Evolutionary conservation across 1,140 invertebrate species (phyloP).

Genomic region (Penaeus chinensis): DNA sequence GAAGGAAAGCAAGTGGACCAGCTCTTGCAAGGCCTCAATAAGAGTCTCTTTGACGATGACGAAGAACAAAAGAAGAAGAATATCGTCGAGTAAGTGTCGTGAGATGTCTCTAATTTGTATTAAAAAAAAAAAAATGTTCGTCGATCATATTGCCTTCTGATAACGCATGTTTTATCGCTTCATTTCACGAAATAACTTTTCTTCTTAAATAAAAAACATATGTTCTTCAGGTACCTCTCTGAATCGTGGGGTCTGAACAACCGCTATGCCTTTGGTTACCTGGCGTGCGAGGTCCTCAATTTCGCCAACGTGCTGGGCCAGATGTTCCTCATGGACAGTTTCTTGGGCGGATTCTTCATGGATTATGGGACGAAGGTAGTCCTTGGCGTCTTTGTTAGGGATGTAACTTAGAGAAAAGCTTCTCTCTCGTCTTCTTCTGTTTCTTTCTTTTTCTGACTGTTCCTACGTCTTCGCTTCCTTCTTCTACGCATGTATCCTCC

Average conservation of each 20-base stretch:
- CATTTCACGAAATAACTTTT: neutral
- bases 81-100: conserved; percentile 44
- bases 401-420: too few species aligned
- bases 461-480: too few species aligned
- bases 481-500: too few species aligned
- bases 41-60: conserved; percentile 45
- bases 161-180: neutral
- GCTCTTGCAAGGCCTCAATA: conserved; percentile 55
- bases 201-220: neutral
- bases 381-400: neutral
- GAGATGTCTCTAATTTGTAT: neutral
- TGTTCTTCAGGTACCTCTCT: conserved; percentile 63
- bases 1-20: conserved; percentile 73
- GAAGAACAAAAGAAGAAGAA: conserved; percentile 57
- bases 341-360: conserved; percentile 87
- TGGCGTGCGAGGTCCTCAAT: conserved; percentile 80
- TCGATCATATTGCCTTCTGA: neutral
- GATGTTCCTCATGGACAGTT: conserved; percentile 84
- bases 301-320: conserved; percentile 75
- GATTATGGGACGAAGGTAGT: conserved; percentile 80
- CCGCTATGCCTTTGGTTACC: conserved; percentile 85
- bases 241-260: conserved; percentile 67
- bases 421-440: too few species aligned
- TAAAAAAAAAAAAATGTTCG: neutral
- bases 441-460: too few species aligned